Evolutionary conservation across 2,888 invertebrate genomes (phyloP).

Genomic region (Acleris emargana): DNA sequence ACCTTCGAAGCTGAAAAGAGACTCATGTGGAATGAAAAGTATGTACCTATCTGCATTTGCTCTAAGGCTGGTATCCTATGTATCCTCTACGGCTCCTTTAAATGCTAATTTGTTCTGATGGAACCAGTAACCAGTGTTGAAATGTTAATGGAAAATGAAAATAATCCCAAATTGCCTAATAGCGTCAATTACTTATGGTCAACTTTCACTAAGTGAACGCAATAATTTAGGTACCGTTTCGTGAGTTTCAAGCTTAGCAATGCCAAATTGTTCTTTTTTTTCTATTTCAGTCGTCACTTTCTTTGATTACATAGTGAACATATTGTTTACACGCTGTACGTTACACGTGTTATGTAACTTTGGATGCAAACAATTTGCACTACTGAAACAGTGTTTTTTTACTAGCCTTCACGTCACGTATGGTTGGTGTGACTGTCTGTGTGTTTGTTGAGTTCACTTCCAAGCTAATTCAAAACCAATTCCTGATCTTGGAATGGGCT

Average conservation of each 20-base stretch:
- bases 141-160: conserved; percentile 36
- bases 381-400: not conserved
- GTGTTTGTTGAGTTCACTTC: no score
- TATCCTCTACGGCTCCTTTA: no score
- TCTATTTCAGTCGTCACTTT: conserved; percentile 57
- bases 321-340: conserved; percentile 17
- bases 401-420: no score
- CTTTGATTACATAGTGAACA: conserved; percentile 42
- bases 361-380: conserved; percentile 1
- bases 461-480: no score
- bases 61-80: no score
- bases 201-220: conserved; percentile 72
- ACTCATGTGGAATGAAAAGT: conserved; percentile 67
- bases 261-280: conserved; percentile 59
- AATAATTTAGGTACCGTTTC: conserved; percentile 68
- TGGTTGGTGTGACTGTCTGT: no score
- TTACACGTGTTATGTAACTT: conserved; percentile 23
- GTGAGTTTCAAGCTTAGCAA: conserved; percentile 61
- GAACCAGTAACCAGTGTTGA: not conserved
- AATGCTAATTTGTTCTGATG: not conserved
- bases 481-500: no score
- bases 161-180: conserved; percentile 56
- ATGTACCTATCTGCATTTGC: conserved; percentile 12
- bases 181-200: conserved; percentile 63
- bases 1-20: conserved; percentile 64